Base-by-base conservation (phyloP, 2,888 invertebrate genomes). In the Aquatica leii region DNA sequence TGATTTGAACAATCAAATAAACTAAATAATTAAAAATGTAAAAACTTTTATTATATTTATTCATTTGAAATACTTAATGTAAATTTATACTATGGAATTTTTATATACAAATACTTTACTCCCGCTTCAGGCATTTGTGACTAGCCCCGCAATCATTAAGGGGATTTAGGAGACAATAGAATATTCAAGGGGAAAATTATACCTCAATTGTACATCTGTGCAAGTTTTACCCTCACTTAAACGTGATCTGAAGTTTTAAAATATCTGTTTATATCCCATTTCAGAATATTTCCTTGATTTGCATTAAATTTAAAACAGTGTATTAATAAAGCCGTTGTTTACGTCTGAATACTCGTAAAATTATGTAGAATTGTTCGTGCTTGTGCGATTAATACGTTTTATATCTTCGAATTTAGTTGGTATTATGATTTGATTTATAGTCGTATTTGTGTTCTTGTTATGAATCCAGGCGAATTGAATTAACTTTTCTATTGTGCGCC, bases 121-220 rank as follows among this genome's bases (percentile, higher is more conserved):
- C 50, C 55, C 40, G 59, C 55, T 63, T 63, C 59, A 59, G 46
- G 55, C 59, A 59, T 59, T 63, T 59, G 43, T 54, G 54, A 58
- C 41, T 62, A 66, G 59, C 68, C 65, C 65, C 34, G 75, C 76
- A 68, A 76, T 77, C 76, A 78, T 78, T 78, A 77, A 78, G 74
- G 75, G 78, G 78, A 78, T 78, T 77, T 77, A 61, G 66, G 71
- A 79, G 77, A 79, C 78, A 79, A 79, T 78, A 72, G 78, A 75
- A 76, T 73, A 74, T 76, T 78, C 76, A 73, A 79, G 77, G 74
- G 80, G 77, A 76, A 79, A 79, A 79, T 79, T 78, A 77, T 75
- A 74, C 76, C 73, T 74, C 77, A 71, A 75, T 74, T 76, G 75
- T 78, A 75, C 78, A 78, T 77, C 77, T 78, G 78, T 76, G 74